These are phyloP conservation scores for Sphaeramia orbicularis DNA, from an alignment of 2,797 vertebrate species.

Conservation along the genomic window DNA sequence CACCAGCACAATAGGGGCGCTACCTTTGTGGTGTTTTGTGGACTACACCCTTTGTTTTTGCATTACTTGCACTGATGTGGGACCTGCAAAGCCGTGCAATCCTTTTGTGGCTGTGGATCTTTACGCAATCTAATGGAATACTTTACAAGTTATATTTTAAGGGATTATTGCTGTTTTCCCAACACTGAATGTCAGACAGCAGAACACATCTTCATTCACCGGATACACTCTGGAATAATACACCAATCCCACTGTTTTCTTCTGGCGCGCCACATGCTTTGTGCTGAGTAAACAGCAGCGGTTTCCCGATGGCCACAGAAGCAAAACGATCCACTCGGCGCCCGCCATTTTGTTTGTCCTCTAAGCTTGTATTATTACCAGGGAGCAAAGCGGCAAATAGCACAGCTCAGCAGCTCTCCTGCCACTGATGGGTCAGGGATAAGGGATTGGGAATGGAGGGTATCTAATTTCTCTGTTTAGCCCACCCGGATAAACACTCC, in stretches of 20 bases:
- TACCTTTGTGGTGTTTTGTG: too few relatives aligned
- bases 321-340: constrained; percentile 2
- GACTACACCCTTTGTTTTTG: too few relatives aligned
- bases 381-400: constrained; percentile 16
- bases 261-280: constrained; percentile 37
- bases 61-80: too few relatives aligned
- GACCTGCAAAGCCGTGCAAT: too few relatives aligned
- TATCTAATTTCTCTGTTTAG: constrained; percentile 54
- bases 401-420: constrained; percentile 30
- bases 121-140: too few relatives aligned
- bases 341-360: constrained; percentile 61
- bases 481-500: constrained; percentile 42
- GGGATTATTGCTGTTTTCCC: too few relatives aligned
- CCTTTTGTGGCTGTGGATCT: too few relatives aligned
- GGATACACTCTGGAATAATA: constrained; percentile 17
- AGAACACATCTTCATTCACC: constrained; percentile 10
- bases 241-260: constrained; percentile 20
- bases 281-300: constrained; percentile 60
- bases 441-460: constrained; percentile 21
- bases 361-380: constrained; percentile 24
- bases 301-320: constrained; percentile 48
- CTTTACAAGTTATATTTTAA: too few relatives aligned
- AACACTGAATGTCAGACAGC: not conserved
- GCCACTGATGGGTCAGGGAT: constrained; percentile 25
- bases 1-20: too few relatives aligned